Evolutionary conservation across 2,797 vertebrate species (phyloP), one percentile per base, ranked within the genome.

Genomic region (Siniperca obscura): DNA sequence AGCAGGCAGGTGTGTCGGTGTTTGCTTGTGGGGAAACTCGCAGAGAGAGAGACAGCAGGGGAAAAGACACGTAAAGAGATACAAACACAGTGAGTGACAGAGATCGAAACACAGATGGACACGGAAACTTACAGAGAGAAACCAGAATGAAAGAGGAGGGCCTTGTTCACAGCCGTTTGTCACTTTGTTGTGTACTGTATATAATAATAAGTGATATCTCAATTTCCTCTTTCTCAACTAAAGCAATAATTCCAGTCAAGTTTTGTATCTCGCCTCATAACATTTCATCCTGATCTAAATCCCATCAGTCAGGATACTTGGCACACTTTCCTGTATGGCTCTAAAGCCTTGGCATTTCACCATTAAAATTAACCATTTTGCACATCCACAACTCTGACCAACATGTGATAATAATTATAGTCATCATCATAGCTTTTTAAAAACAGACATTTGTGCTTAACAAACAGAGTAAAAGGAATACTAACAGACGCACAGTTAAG

Each of bases 1-100:
- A 73, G 61, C 78, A 76, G 50, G 22, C 52, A 80, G 72, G 81
- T 87, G 64, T 79, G 61, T 55, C 50, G 61, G 50, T 36, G 21
- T 75, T 55, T 74, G 42, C 60, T 3, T 36, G 76, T 34, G n/a
- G 13, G 64, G 27, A 22, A 21, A 40, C 50, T 59, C 2, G 25
- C 25, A 40, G 53, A 40, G 70, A 73, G 19, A 17, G 44, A 60
- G 30, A 74, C 75, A 62, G 62, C 69, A 19, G 79, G 62, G 36
- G n/a, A 27, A 71, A 60, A 57, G 40, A 78, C 19, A 72, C 56
- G 67, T 52, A 38, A 21, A 69, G 38, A 65, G 65, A 84, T 1
- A 30, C 12, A 72, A 61, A 70, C 22, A 25, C 57, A 70, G 52
- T 25, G 66, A 72, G 59, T 70, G 70, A 78, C 74, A 55, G 42